Evolutionary conservation across 2,888 invertebrate genomes (phyloP), one percentile per base, ranked within the genome.

Genomic region (Eupithecia subfuscata): DNA sequence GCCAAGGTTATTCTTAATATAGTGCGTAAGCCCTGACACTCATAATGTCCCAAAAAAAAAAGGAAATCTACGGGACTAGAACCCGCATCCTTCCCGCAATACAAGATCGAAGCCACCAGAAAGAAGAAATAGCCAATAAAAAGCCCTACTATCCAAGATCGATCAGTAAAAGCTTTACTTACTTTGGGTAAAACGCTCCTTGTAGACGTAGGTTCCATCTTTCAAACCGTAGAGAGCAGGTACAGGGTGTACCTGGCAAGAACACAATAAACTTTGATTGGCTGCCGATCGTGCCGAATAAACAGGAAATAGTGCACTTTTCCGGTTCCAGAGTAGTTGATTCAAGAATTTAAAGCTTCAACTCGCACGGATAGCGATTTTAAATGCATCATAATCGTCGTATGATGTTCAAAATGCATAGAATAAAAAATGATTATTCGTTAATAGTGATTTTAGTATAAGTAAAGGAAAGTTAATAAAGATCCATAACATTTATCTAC

Each of bases 191-290:
- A 14, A 60, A 25, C 6, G 60, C 25, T 25, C 25, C 60, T 12
- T 25, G 12, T 56, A 48, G 18, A 48, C n/a, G 9, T 52, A 22
- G 22, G 56, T 60, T 25, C 12, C 60, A 25, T 25, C 22, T 22
- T 25, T 60, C 56, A 22, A 60, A 25, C 25, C 60, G 25, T 14
- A 60, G 60, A 60, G 22, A 22, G n/a, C 14, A 48, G 43, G 52
- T 56, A 56, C 25, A 60, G 25, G 60, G 22, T 60, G 60, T 25
- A 60, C 83, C 84, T 84, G 83, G 77, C 76, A 79, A 60, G 78
- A 25, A 25, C 60, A 84, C 85, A 85, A 86, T 88, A 88, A 88
- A 88, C 82, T 89, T 89, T 87, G 89, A 90, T 89, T 90, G 86
- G 87, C 82, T 75, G 25, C 74, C 71, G 79, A 82, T 80, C 80